phyloP scores from a whole-genome alignment of 2,113 vertebrate species.

The Forbesichthys papilliferus region DNA sequence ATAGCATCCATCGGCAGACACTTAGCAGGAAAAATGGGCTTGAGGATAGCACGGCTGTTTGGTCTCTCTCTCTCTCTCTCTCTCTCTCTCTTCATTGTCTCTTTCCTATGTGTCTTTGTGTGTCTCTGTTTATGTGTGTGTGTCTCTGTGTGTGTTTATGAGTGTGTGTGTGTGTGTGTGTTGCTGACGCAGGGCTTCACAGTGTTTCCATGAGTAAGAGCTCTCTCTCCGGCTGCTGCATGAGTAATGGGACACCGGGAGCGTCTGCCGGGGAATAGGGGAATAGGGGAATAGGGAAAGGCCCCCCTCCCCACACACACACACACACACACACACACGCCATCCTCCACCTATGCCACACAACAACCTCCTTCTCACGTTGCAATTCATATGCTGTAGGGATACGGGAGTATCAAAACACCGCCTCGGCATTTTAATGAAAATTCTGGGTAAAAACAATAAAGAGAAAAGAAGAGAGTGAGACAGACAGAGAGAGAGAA shows the following conservation, averaged over 20 bases:
- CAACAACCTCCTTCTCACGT: conserved; percentile 10
- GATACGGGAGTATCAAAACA: conserved; percentile 20
- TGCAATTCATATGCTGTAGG: conserved; percentile 37
- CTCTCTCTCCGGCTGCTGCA: conserved; percentile 53
- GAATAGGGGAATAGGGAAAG: not conserved
- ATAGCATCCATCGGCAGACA: conserved; percentile 46
- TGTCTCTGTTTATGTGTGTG: not conserved
- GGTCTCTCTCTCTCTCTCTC: conserved; percentile 37
- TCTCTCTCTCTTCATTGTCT: conserved; percentile 14
- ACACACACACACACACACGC: not conserved
- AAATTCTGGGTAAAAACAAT: conserved; percentile 20
- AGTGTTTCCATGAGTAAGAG: conserved; percentile 62
- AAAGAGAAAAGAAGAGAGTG: not conserved
- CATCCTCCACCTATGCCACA: not conserved
- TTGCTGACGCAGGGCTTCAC: conserved; percentile 62
- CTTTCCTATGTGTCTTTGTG: not conserved
- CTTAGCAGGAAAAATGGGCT: conserved; percentile 40
- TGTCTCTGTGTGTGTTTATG: conserved; percentile 11
- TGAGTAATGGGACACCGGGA: conserved; percentile 67
- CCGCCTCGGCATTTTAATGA: conserved; percentile 28
- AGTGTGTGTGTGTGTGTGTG: not conserved
- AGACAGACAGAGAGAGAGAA: not conserved
- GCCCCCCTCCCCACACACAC: no score
- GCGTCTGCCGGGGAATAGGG: conserved; percentile 14
- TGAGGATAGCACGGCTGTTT: conserved; percentile 51